Conservation (phyloP, 2,888 invertebrate genomes). For the Cephus rjabovi region DNA sequence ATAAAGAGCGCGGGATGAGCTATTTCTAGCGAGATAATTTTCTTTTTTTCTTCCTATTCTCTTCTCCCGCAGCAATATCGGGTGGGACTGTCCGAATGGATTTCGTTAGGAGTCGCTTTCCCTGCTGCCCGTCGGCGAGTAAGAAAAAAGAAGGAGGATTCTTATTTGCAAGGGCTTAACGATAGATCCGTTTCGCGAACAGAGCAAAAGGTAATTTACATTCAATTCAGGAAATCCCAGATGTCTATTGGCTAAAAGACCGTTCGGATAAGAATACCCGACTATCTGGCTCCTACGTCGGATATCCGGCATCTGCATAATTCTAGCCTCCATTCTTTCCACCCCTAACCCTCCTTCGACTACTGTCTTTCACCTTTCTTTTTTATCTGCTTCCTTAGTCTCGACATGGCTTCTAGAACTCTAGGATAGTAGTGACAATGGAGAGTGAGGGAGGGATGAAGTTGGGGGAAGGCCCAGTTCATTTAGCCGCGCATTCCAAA, state of each 20-base stretch:
- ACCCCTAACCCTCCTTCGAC: conserved; percentile 8
- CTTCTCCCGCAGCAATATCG: background rate
- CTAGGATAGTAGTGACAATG: background rate
- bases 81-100: background rate
- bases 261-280: conserved; percentile 48
- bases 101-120: background rate
- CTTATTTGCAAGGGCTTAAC: conserved; percentile 52
- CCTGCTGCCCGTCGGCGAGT: background rate
- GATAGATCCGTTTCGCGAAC: conserved; percentile 49
- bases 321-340: conserved; percentile 32
- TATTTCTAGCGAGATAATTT: background rate
- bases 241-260: conserved; percentile 51
- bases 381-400: conserved; percentile 13
- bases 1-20: background rate
- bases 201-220: conserved; percentile 55
- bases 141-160: conserved; percentile 19
- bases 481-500: conserved; percentile 36
- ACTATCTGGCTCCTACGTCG: conserved; percentile 39
- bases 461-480: conserved; percentile 25
- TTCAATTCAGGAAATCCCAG: conserved; percentile 57
- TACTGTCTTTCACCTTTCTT: conserved; percentile 7
- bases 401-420: conserved; percentile 12
- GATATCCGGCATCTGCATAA: conserved; percentile 56
- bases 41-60: background rate
- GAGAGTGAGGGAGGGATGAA: conserved; percentile 7